Evolutionary conservation across 1,140 invertebrate genomes (phyloP), one percentile per base, ranked within the genome.

Genomic region (Xylocopa sonorina): DNA sequence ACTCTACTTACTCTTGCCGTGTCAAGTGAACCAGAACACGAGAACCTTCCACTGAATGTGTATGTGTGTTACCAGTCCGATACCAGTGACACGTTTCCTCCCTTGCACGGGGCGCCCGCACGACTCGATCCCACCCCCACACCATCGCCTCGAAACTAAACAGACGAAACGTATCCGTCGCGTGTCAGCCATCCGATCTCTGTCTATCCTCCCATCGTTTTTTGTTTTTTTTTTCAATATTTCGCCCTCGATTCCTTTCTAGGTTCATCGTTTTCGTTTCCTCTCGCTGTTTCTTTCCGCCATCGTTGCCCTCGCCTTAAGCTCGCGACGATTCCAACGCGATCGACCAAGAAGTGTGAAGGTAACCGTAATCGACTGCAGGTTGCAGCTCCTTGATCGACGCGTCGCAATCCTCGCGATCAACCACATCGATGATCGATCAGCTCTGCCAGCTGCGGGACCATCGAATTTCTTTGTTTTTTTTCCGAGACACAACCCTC

Each of bases 91-190:
- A 75, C 58, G 55, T 72, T 78, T 88, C 71, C n/a, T n/a, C n/a
- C n/a, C n/a, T 89, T 89, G 84, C 87, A 90, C 86, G 86, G 83
- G 82, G 78, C 77, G 82, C 84, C 83, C 83, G 88, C 87, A 89
- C 87, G 87, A 80, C 74, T 81, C 53, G 48, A 46, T 76, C 77
- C 67, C 38, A n/a, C 16, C 41, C 41, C 1, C 43, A n/a, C n/a
- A n/a, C n/a, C n/a, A n/a, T n/a, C n/a, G n/a, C 48, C 53, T 58
- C 27, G 16, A 53, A 24, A 67, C 63, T 55, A 18, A 50, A 64
- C 55, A 83, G 68, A 81, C n/a, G n/a, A n/a, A n/a, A n/a, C n/a
- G n/a, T n/a, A n/a, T n/a, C n/a, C n/a, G n/a, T n/a, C n/a, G n/a
- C n/a, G n/a, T n/a, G n/a, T n/a, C n/a, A n/a, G n/a, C n/a, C n/a